Conservation (phyloP, 2,797 vertebrate species). For the Gymnocypris eckloni region DNA sequence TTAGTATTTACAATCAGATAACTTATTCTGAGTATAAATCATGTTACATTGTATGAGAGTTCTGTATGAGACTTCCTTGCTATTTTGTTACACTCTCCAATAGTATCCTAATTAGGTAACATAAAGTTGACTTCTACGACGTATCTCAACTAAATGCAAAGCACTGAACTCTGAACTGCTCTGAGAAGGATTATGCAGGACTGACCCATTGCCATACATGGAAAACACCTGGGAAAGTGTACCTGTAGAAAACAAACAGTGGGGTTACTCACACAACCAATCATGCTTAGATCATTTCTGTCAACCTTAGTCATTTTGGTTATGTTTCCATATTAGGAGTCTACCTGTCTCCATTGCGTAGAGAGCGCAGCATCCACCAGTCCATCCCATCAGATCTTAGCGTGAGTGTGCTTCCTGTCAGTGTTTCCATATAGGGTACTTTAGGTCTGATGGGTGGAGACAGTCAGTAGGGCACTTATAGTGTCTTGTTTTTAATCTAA, state of each 20-base stretch:
- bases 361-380: constrained; percentile 52
- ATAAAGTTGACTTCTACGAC: background rate
- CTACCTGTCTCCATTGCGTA: constrained; percentile 64
- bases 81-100: background rate
- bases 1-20: constrained; percentile 28
- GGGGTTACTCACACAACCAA: background rate
- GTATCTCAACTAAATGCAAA: constrained; percentile 19
- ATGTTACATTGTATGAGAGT: background rate
- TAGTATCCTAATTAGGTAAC: background rate
- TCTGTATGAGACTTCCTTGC: background rate
- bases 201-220: background rate
- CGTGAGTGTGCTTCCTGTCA: constrained; percentile 63
- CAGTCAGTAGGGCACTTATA: constrained; percentile 61
- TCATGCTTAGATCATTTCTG: background rate
- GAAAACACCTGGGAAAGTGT: constrained; percentile 15
- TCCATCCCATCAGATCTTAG: constrained; percentile 31
- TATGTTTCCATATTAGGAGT: constrained; percentile 53
- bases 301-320: constrained; percentile 7
- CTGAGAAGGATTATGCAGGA: background rate
- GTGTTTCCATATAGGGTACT: constrained; percentile 77
- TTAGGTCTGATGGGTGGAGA: constrained; percentile 34
- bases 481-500: constrained; percentile 60
- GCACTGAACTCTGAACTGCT: background rate
- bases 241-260: constrained; percentile 1
- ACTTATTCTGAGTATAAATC: constrained; percentile 19